These are phyloP conservation scores for Pachyramphus minor DNA, from an alignment of 2,113 vertebrate species.

Conservation along the genomic window DNA sequence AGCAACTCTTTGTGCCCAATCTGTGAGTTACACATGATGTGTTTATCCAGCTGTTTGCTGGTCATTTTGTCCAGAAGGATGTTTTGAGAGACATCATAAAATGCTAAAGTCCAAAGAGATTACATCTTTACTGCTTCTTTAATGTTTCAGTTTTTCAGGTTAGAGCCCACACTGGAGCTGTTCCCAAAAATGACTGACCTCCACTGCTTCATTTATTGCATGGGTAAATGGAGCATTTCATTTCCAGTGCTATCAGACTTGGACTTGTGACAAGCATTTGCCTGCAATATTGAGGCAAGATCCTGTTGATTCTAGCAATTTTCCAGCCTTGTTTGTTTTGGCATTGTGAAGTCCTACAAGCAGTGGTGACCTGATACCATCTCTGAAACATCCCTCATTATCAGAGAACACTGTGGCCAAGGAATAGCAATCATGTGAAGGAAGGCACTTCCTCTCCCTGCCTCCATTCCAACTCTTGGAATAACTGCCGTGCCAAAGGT, in stretches of 20 bases:
- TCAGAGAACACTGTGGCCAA: background rate
- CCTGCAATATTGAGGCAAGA: background rate
- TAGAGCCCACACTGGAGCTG: background rate
- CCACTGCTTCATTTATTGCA: background rate
- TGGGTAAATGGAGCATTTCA: background rate
- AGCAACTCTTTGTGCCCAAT: background rate
- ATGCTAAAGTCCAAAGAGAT: background rate
- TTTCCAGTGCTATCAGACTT: background rate
- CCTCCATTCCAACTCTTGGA: constrained; percentile 1
- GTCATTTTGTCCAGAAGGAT: background rate
- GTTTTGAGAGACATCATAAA: background rate
- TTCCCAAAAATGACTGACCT: background rate
- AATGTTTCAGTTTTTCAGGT: background rate
- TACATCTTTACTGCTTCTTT: background rate
- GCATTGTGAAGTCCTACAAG: background rate
- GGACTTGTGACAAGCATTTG: background rate
- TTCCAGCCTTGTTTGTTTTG: background rate
- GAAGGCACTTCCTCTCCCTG: background rate
- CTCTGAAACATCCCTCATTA: constrained; percentile 3
- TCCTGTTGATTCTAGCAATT: constrained; percentile 5
- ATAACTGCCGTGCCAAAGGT: background rate
- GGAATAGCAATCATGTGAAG: background rate
- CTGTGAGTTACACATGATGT: background rate
- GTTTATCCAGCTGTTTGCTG: background rate
- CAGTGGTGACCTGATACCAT: background rate